Conservation (phyloP, 2,888 invertebrate genomes). For the Agrochola lota region DNA sequence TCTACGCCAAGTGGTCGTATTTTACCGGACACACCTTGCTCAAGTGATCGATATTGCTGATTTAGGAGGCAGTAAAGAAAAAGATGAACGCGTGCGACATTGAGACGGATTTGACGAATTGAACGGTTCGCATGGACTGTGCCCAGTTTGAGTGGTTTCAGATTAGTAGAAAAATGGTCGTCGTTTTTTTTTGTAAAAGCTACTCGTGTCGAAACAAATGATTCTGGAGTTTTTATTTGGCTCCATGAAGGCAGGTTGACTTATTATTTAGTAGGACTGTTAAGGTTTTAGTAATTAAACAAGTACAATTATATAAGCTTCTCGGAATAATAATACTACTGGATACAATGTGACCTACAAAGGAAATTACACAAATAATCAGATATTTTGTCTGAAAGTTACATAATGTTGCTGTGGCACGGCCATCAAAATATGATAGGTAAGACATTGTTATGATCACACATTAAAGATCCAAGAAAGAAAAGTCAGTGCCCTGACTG, state of each 20-base stretch:
- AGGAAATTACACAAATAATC: constrained; percentile 21
- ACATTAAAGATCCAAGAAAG: constrained; percentile 10
- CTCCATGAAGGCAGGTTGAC: constrained; percentile 3
- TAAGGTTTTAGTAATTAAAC: constrained; percentile 11
- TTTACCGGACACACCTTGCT: constrained; percentile 55
- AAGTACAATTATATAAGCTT: neutral
- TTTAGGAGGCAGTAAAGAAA: constrained; percentile 48
- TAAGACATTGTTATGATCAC: constrained; percentile 5
- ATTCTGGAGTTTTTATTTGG: constrained; percentile 24
- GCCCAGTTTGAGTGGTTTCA: constrained; percentile 34
- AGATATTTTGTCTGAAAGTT: constrained; percentile 7
- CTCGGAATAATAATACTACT: neutral
- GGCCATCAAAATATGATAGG: neutral
- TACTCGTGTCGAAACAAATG: constrained; percentile 30
- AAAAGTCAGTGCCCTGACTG: neutral
- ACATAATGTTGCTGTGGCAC: neutral
- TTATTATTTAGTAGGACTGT: constrained; percentile 25
- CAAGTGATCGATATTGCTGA: constrained; percentile 55
- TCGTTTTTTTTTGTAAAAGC: constrained; percentile 16
- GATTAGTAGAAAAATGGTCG: constrained; percentile 47
- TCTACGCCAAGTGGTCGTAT: constrained; percentile 55
- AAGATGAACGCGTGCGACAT: constrained; percentile 35
- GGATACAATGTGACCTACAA: constrained; percentile 2
- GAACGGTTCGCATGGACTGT: constrained; percentile 31
- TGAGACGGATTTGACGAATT: constrained; percentile 47